phyloP scores from a whole-genome alignment of 1,140 invertebrate genomes.

The Araneus ventricosus region DNA sequence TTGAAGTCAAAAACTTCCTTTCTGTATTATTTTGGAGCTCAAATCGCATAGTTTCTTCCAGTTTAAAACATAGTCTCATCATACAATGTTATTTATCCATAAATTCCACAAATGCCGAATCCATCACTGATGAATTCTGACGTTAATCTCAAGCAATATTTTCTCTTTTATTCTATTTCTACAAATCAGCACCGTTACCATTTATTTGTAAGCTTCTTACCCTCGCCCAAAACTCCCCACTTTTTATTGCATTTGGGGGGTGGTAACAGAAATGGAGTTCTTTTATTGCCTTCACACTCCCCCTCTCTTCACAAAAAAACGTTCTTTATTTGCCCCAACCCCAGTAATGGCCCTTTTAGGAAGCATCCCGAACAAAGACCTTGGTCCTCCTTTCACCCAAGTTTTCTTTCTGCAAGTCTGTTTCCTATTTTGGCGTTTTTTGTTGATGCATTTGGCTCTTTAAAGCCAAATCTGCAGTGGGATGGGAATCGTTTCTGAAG shows the following conservation, averaged over 20 bases:
- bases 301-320: slow-evolving; percentile 32
- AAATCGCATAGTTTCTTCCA: too few species aligned
- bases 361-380: slow-evolving; percentile 37
- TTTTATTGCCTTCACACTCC: slow-evolving; percentile 50
- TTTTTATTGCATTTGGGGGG: slow-evolving; percentile 27
- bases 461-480: slow-evolving; percentile 26
- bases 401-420: slow-evolving; percentile 8
- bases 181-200: slow-evolving; percentile 39
- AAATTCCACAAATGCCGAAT: background rate
- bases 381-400: slow-evolving; percentile 17
- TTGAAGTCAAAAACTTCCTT: too few species aligned
- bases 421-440: background rate
- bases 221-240: slow-evolving; percentile 2
- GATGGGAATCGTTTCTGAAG: slow-evolving; percentile 24
- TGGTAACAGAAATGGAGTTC: background rate
- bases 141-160: background rate
- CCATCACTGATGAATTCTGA: background rate
- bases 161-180: background rate
- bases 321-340: slow-evolving; percentile 50
- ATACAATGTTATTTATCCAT: background rate
- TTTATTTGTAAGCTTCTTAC: background rate
- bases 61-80: background rate
- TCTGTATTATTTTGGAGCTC: too few species aligned
- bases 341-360: slow-evolving; percentile 58
- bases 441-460: slow-evolving; percentile 39